phyloP scores from a whole-genome alignment of 1,140 invertebrate species.

The Plectrocnemia conspersa region DNA sequence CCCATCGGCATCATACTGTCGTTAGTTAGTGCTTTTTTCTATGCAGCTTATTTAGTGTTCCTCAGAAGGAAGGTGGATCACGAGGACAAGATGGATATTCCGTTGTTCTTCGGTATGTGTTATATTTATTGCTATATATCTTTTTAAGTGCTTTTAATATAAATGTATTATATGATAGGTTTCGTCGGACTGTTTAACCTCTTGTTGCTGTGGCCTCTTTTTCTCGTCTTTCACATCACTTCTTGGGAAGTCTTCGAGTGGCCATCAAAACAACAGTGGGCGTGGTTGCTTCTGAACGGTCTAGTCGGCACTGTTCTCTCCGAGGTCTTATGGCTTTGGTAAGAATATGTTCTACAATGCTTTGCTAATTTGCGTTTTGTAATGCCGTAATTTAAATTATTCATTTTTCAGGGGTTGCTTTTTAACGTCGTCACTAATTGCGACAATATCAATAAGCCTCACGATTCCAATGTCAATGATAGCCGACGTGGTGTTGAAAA shows the following conservation, averaged over 20 bases:
- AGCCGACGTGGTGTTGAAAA: slow-evolving; percentile 72
- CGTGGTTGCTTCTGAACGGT: slow-evolving; percentile 75
- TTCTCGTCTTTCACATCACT: slow-evolving; percentile 76
- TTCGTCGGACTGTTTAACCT: slow-evolving; percentile 85
- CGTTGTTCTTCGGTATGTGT: slow-evolving; percentile 79
- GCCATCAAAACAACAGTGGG: slow-evolving; percentile 74
- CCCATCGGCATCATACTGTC: slow-evolving; percentile 71
- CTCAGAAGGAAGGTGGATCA: slow-evolving; percentile 74
- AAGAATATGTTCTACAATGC: slow-evolving; percentile 35
- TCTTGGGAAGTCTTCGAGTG: slow-evolving; percentile 74
- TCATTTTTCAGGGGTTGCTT: slow-evolving; percentile 76
- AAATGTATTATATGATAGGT: too few relatives aligned
- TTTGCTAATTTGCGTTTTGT: slow-evolving; percentile 10
- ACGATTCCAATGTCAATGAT: slow-evolving; percentile 83
- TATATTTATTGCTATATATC: slow-evolving; percentile 8
- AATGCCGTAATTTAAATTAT: background rate
- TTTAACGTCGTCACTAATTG: slow-evolving; percentile 81
- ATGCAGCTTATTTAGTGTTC: slow-evolving; percentile 79
- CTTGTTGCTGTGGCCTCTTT: slow-evolving; percentile 78
- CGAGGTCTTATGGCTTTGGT: slow-evolving; percentile 86
- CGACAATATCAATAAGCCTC: slow-evolving; percentile 74
- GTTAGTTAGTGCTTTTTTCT: slow-evolving; percentile 76
- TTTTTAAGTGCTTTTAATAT: too few relatives aligned
- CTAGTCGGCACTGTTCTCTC: slow-evolving; percentile 82
- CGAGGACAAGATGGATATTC: slow-evolving; percentile 84